Evolutionary conservation across 2,888 invertebrate species (phyloP), one percentile per base, ranked within the genome.

Genomic region (Drosophila neotestacea): DNA sequence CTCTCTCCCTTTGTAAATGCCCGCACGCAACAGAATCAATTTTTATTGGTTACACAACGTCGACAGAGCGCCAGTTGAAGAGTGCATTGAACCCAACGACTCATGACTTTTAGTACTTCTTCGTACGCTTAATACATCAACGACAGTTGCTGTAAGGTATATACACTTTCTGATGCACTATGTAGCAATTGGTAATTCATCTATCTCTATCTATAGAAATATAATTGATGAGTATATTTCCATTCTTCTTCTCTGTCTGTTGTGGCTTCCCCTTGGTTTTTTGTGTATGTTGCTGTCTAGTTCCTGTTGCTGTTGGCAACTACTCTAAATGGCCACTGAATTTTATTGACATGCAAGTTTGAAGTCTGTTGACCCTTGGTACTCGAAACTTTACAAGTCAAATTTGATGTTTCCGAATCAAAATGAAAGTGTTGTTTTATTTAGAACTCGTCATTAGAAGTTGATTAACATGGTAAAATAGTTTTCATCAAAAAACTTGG

Each of bases 11-110:
- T 9, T 10, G 16, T 11, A n/a, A 44, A 47, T 59, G 71, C 77
- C 69, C 75, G 63, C 80, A 68, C 73, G 70, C 77, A 83, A 77
- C 72, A 83, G 83, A 84, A 84, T 84, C 83, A 84, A 84, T 84
- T 77, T 83, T 85, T 84, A 84, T 84, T 85, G 83, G 83, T 84
- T 84, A 85, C 83, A 85, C 85, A 84, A 84, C 85, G 70, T 50
- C 77, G 68, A 65, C 73, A 74, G 73, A 74, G 73, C 82, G 71
- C 68, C 70, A 68, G 67, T 39, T 36, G 67, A 50, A 59, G 55
- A 83, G 83, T 84, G 66, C 83, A 85, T 79, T 84, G 85, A 84
- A 81, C 83, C 66, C 73, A 60, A 36, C 66, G 67, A 69, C 75
- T 66, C 72, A 75, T 85, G 79, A 83, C 81, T 84, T 85, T 85